Evolutionary conservation across 2,797 vertebrate genomes (phyloP).

Genomic region (Crypturellus tataupa): DNA sequence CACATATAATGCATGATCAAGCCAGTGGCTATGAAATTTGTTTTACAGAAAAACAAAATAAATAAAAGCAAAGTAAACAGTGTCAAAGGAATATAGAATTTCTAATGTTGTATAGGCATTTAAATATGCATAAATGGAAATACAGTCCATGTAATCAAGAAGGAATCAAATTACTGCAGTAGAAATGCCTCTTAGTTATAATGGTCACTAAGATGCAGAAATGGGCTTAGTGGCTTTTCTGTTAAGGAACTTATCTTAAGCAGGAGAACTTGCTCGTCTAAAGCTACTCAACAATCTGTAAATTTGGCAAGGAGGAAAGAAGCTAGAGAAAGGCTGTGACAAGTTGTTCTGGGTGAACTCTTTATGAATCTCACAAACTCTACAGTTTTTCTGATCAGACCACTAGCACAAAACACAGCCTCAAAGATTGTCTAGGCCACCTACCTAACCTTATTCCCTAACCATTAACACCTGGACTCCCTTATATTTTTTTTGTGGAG

Average conservation of each 20-base stretch:
- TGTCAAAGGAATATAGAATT: background rate
- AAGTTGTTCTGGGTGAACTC: background rate
- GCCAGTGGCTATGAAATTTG: background rate
- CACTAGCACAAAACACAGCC: background rate
- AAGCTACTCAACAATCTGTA: background rate
- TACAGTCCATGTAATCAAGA: background rate
- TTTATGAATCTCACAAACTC: background rate
- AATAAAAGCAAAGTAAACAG: background rate
- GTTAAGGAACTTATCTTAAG: background rate
- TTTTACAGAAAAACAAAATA: background rate
- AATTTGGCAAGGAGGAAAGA: background rate
- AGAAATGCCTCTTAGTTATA: background rate
- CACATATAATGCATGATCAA: background rate
- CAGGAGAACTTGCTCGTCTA: background rate
- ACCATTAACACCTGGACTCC: background rate
- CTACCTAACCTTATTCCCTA: background rate
- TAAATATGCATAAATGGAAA: background rate
- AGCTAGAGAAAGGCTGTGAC: background rate
- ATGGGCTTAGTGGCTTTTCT: background rate
- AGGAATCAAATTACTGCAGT: background rate
- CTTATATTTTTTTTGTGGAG: constrained; percentile 1
- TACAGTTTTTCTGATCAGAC: background rate
- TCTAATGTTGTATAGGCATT: background rate
- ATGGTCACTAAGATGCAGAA: too few species aligned
- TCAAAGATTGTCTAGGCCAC: background rate